Evolutionary conservation across 2,797 vertebrate genomes (phyloP), one percentile per base, ranked within the genome.

Genomic region (Poecilia wingei): DNA sequence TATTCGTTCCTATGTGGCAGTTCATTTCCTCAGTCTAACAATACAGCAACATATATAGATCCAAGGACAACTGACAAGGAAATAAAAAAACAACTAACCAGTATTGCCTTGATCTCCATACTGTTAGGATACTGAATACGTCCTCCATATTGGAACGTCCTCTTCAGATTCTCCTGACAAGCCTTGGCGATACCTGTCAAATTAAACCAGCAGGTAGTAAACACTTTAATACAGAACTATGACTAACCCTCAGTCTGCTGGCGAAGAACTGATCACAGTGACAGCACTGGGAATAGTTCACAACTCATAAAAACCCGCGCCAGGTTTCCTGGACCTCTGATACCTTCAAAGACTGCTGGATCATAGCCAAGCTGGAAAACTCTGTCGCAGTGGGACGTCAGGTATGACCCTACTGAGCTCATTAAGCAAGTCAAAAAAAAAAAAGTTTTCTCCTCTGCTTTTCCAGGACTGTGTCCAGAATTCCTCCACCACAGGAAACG

Each of bases 81-180:
- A 71, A 76, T 57, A n/a, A 72, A 18, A 66, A 28, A 73, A 16
- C 47, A 31, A 89, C 97, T 96, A 73, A 98, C 98, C 97, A 99
- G 89, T 96, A 99, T 97, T 78, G 98, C 98, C 90, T 96, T 98
- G 31, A 99, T 96, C 83, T 99, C 98, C 95, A 97, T 98, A 88
- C 83, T 95, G 93, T 96, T 97, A 45, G 98, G 98, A 82, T 96
- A 93, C 87, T 97, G 96, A 3, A 92, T 84, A 0, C 98, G 97
- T 45, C 98, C 98, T 0, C 98, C 98, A 0, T 96, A 98, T 87
- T 95, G 96, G 87, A 97, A 95, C 0, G 98, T 99, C 88, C 97
- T 98, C 91, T 90, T 95, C 82, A 99, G 93, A 89, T 99, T 99
- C 89, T 97, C 97, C 89, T 98, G 97, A 0, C 98, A 99, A 51